These are phyloP conservation scores for Lophotriccus pileatus DNA, from an alignment of 2,797 vertebrate species.

Conservation along the genomic window DNA sequence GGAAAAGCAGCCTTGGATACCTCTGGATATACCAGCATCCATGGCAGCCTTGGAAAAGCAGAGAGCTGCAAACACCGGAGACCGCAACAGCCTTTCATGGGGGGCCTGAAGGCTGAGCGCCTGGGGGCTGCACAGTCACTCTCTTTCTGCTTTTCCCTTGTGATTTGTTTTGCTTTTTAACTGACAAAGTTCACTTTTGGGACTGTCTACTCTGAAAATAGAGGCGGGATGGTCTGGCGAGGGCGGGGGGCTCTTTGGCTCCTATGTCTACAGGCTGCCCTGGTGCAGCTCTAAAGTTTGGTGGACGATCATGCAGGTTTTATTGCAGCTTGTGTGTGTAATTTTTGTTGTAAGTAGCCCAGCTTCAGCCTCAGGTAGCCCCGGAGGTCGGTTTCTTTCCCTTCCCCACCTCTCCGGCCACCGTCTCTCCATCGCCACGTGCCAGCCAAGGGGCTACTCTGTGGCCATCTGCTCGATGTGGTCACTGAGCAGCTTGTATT, in stretches of 20 bases:
- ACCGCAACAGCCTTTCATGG: fast-evolving
- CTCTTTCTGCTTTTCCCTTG: neutral
- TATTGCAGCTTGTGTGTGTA: neutral
- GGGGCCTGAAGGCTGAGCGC: neutral
- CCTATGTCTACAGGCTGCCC: slow-evolving; percentile 53
- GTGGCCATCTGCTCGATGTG: slow-evolving; percentile 93
- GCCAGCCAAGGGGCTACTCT: slow-evolving; percentile 66
- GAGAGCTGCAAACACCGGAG: neutral
- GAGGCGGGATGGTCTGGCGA: neutral
- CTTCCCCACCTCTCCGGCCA: neutral
- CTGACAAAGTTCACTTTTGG: neutral
- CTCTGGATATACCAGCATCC: neutral
- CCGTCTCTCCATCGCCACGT: fast-evolving
- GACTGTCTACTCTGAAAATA: neutral
- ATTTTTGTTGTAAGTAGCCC: neutral
- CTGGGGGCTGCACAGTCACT: neutral
- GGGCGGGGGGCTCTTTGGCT: neutral
- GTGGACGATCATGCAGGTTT: slow-evolving; percentile 71
- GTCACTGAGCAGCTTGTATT: slow-evolving; percentile 92
- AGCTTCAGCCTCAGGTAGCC: neutral
- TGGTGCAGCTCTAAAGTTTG: slow-evolving; percentile 6
- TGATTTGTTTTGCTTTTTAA: neutral
- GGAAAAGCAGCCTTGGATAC: neutral
- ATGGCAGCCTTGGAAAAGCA: neutral
- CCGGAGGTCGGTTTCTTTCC: neutral